These are phyloP conservation scores for Drosophila pegasa DNA, from an alignment of 2,888 invertebrate species.

Conservation along the genomic window DNA sequence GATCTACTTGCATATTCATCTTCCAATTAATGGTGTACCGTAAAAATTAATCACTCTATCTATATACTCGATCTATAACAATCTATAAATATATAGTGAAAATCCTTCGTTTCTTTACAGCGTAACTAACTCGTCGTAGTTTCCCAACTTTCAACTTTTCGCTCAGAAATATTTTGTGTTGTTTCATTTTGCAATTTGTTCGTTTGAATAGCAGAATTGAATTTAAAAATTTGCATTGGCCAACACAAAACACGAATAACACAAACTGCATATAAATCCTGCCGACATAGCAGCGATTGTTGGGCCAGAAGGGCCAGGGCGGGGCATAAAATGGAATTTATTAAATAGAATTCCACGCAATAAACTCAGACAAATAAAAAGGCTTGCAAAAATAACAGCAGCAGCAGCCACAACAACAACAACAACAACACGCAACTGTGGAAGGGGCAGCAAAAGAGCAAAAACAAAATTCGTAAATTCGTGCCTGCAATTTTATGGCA, in stretches of 20 bases:
- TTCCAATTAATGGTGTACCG: too few species aligned
- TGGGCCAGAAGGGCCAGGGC: neutral
- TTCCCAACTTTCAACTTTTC: conserved; percentile 4
- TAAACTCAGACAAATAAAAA: conserved; percentile 63
- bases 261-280: conserved; percentile 66
- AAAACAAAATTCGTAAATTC: conserved; percentile 44
- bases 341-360: conserved; percentile 79
- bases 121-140: conserved; percentile 16
- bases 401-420: conserved; percentile 28
- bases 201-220: conserved; percentile 69
- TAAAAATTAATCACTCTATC: neutral
- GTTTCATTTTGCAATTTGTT: conserved; percentile 46
- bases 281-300: conserved; percentile 8
- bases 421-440: conserved; percentile 26
- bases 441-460: conserved; percentile 8
- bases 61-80: too few species aligned
- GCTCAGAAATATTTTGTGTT: conserved; percentile 11
- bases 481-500: conserved; percentile 77
- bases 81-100: neutral
- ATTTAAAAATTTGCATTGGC: conserved; percentile 73
- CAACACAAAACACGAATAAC: conserved; percentile 49
- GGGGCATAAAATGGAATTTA: conserved; percentile 71
- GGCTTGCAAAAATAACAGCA: conserved; percentile 39
- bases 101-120: neutral
- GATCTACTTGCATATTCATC: neutral